Percentiles rank a stretch among this genome's conserved stretches.
phyloP scores from a whole-genome alignment of 2,113 vertebrate species.

The Xenotilapia longispinis region DNA sequence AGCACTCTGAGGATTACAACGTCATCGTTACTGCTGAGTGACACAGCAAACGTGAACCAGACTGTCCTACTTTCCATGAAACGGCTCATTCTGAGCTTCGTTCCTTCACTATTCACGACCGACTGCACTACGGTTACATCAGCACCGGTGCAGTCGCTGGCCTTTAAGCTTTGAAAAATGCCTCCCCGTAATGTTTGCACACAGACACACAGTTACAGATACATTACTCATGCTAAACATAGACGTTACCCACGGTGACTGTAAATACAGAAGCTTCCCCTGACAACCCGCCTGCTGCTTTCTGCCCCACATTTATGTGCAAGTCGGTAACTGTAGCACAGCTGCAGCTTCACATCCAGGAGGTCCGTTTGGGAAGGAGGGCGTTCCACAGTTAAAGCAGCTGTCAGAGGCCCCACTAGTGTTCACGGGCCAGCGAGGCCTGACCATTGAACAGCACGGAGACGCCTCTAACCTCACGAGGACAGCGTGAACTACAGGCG shows the following conservation, averaged over 20 bases:
- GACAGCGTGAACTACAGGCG: constrained; percentile 10
- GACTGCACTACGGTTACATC: not conserved
- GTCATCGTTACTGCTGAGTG: not conserved
- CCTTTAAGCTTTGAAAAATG: not conserved
- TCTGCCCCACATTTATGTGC: not conserved
- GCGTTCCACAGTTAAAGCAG: constrained; percentile 36
- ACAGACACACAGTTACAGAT: constrained; percentile 22
- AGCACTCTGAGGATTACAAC: constrained; percentile 4
- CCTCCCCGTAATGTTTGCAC: constrained; percentile 6
- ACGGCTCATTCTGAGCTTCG: constrained; percentile 4
- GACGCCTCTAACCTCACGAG: not conserved
- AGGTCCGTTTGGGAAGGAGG: not conserved
- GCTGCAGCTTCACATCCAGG: not conserved
- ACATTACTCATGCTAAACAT: constrained; percentile 39
- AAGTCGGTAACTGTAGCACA: not conserved
- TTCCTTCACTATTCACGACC: constrained; percentile 15
- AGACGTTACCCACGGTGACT: not conserved
- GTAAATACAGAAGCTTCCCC: constrained; percentile 6
- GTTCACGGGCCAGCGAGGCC: not conserved
- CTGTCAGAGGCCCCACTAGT: not conserved
- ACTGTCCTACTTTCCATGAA: not conserved
- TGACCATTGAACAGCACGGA: not conserved
- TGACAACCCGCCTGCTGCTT: not conserved
- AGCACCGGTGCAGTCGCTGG: not conserved
- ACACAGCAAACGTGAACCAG: not conserved